Evolutionary conservation across 1,140 invertebrate genomes (phyloP), one percentile per base, ranked within the genome.

Genomic region (Atta cephalotes): DNA sequence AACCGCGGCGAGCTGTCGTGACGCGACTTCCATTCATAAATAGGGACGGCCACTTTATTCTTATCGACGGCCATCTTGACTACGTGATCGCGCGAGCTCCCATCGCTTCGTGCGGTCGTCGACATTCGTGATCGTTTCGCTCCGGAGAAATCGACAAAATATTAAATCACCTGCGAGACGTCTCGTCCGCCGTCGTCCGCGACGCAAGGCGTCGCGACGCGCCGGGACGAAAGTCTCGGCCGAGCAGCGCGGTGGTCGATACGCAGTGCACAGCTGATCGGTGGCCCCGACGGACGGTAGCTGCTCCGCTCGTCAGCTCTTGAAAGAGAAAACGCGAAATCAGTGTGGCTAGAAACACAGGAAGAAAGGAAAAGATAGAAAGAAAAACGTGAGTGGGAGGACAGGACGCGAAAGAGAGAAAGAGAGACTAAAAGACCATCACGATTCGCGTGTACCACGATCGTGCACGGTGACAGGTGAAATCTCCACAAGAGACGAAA

Each of bases 211-310:
- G 35, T 25, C 28, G 51, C 51, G 28, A n/a, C 74, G 51, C 63
- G 63, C n/a, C 25, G 7, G 35, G n/a, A 25, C 77, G 85, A 45
- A 68, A 80, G 63, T 49, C 10, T 56, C 65, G 35, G 66, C 65
- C 10, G 85, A 62, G 56, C 35, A 28, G 74, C 82, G 82, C 74
- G 31, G 82, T 85, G 49, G 60, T 86, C 84, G 28, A 78, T 78
- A 88, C 89, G 87, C 89, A 92, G 93, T 92, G 89, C 91, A 93
- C 93, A 93, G 93, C 93, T 93, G 93, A 93, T 93, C 93, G 87
- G 92, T 91, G 81, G 86, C 86, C 80, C 35, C 74, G 85, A 91
- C 91, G 91, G 92, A 91, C 87, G 92, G 87, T 88, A 85, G 82
- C 70, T 86, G 87, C 70, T 82, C 53, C 39, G 79, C 74, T 90